phyloP scores from a whole-genome alignment of 2,113 vertebrate genomes.

The Elanoides forficatus region DNA sequence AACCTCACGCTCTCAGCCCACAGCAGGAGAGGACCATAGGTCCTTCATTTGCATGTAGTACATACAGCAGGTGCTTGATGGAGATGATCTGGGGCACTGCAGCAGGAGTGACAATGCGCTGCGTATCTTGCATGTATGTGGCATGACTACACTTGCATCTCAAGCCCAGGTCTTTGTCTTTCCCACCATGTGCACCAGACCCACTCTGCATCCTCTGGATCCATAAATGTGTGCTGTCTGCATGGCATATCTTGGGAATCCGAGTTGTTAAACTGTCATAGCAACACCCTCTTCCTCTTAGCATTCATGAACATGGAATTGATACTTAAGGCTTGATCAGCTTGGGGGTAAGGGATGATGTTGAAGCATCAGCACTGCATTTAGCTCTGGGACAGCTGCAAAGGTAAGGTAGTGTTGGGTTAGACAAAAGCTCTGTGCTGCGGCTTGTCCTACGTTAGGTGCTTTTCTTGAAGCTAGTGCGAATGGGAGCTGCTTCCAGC shows the following conservation, averaged over 20 bases:
- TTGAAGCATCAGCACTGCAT: not conserved
- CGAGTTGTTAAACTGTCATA: not conserved
- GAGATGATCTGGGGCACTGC: not conserved
- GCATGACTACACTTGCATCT: not conserved
- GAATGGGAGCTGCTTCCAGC: not conserved
- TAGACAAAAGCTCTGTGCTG: not conserved
- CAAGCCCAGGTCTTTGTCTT: not conserved
- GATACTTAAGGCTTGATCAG: not conserved
- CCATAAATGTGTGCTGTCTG: not conserved
- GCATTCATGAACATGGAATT: not conserved
- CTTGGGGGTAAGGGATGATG: not conserved
- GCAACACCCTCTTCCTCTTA: not conserved
- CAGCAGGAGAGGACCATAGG: not conserved
- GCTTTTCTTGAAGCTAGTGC: not conserved
- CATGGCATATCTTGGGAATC: not conserved
- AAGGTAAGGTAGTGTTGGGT: not conserved
- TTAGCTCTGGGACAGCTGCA: not conserved
- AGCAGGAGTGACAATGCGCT: not conserved
- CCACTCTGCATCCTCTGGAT: not conserved
- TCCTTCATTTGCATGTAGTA: not conserved
- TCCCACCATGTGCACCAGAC: not conserved
- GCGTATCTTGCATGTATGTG: not conserved
- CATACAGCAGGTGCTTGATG: not conserved
- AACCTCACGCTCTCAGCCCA: fast-evolving
- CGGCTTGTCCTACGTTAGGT: not conserved